These are phyloP conservation scores for Cavia porcellus DNA, from an alignment of 2,113 vertebrate genomes.

Conservation along the genomic window DNA sequence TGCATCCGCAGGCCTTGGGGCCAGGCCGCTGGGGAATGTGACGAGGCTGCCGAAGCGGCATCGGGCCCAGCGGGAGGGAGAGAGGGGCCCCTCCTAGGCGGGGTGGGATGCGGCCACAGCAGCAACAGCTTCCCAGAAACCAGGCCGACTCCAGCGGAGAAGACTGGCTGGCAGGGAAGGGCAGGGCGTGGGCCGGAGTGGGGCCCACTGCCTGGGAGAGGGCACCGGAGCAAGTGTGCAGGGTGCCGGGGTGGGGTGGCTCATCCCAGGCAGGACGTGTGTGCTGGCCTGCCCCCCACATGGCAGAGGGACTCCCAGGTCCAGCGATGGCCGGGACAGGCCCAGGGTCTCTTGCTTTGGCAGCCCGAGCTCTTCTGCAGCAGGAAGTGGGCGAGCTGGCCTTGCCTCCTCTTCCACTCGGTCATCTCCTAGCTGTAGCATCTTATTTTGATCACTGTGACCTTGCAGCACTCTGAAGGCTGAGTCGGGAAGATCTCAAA, in stretches of 20 bases:
- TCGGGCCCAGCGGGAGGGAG: constrained; percentile 15
- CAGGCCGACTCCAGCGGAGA: background rate
- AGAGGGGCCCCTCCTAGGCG: background rate
- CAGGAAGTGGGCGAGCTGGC: background rate
- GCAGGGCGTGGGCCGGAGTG: background rate
- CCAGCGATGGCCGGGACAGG: accelerated
- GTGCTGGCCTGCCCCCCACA: background rate
- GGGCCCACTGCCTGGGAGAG: background rate
- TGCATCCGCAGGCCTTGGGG: background rate
- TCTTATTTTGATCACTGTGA: background rate
- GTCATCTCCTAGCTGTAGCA: background rate
- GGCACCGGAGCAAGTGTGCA: background rate
- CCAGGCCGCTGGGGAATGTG: constrained; percentile 74
- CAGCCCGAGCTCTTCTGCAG: background rate
- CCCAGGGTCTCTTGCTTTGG: background rate
- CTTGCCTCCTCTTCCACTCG: background rate
- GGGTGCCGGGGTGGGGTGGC: background rate
- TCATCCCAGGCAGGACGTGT: background rate
- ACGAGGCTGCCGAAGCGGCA: constrained; percentile 76
- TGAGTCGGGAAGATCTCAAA: background rate
- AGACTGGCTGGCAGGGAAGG: background rate
- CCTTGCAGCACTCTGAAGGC: background rate
- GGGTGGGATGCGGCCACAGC: background rate
- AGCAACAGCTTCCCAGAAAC: constrained; percentile 67
- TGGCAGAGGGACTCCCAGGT: background rate